These are phyloP conservation scores for Platanista minor DNA, from an alignment of 2,113 vertebrate genomes.

Conservation along the genomic window DNA sequence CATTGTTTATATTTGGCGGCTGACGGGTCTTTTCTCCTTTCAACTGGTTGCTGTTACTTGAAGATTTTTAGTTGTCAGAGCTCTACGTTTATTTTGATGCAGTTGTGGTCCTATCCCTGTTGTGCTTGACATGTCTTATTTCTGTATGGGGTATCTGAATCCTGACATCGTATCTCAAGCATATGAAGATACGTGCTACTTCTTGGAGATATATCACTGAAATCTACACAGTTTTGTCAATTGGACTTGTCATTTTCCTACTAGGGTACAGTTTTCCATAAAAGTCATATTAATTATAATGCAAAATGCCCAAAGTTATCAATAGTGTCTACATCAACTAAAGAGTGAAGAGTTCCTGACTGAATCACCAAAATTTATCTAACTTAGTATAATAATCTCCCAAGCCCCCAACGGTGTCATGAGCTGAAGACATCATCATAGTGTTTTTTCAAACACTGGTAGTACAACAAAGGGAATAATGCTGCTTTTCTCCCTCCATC, in stretches of 20 bases:
- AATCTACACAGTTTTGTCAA: neutral
- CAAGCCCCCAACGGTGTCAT: neutral
- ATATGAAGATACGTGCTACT: neutral
- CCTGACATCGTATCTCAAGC: neutral
- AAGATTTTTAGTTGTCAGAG: neutral
- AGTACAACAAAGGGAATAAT: neutral
- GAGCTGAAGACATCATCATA: neutral
- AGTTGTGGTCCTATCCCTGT: neutral
- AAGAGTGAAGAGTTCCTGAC: neutral
- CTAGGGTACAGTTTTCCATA: neutral
- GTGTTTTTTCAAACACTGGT: neutral
- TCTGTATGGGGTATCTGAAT: neutral
- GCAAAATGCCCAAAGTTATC: neutral
- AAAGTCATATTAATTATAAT: neutral
- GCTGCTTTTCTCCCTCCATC: neutral
- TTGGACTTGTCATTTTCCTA: conserved; percentile 6
- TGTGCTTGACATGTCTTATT: neutral
- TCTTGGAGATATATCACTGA: neutral
- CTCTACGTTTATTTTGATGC: neutral
- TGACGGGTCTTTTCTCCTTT: neutral
- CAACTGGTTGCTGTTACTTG: neutral
- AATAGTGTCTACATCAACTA: neutral
- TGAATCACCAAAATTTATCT: conserved; percentile 4
- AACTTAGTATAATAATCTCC: neutral
- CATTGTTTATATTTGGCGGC: neutral